Evolutionary conservation across 1,140 invertebrate genomes (phyloP).

Genomic region (Drosophila hydei): DNA sequence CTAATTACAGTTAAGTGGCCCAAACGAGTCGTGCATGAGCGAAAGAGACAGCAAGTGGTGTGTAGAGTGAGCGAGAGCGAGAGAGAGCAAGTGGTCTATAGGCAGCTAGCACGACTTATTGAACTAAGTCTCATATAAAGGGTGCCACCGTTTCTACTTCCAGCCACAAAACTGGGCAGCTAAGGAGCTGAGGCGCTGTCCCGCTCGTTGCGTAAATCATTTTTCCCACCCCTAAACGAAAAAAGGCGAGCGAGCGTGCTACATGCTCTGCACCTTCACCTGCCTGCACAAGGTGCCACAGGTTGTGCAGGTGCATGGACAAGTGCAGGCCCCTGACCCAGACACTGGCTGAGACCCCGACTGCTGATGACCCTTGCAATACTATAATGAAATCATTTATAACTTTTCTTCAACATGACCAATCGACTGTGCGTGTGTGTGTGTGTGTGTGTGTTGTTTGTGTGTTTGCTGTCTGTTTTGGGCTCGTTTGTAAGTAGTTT

Average conservation of each 20-base stretch:
- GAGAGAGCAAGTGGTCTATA: not conserved
- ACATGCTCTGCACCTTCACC: conserved; percentile 1
- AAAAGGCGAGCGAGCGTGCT: not conserved
- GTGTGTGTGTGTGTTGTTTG: not conserved
- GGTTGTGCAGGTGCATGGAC: conserved; percentile 44
- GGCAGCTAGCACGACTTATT: conserved; percentile 23
- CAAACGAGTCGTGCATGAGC: conserved; percentile 52
- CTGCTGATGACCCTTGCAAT: conserved; percentile 50
- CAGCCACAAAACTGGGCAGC: conserved; percentile 11
- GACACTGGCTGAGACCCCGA: conserved; percentile 25
- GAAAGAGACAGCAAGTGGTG: not conserved
- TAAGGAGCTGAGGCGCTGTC: conserved; percentile 13
- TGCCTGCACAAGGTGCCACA: conserved; percentile 37
- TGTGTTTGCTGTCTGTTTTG: conserved; percentile 30
- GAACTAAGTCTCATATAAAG: conserved; percentile 53
- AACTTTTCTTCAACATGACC: conserved; percentile 56
- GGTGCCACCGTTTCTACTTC: conserved; percentile 32
- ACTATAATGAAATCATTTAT: conserved; percentile 76
- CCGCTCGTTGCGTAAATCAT: conserved; percentile 72
- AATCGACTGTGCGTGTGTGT: not conserved
- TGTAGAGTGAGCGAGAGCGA: not conserved
- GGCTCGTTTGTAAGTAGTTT: conserved; percentile 30
- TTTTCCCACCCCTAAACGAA: conserved; percentile 78
- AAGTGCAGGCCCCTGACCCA: conserved; percentile 22
- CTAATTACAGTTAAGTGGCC: conserved; percentile 82